phyloP scores from a whole-genome alignment of 2,888 invertebrate species.

The Agrotis puta region DNA sequence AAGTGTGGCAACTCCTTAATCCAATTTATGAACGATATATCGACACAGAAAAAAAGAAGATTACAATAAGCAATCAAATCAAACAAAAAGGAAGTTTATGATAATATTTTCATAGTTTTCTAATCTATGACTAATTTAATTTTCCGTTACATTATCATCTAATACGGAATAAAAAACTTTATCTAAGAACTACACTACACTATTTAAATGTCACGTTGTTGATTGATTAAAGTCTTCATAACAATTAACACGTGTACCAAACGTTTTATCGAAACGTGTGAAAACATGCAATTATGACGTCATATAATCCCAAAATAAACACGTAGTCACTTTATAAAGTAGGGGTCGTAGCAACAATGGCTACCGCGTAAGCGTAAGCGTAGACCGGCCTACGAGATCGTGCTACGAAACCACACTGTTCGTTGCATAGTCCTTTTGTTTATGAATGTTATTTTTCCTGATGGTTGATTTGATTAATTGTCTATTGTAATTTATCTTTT shows the following conservation, averaged over 20 bases:
- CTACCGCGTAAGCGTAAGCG: conserved; percentile 15
- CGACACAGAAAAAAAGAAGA: background rate
- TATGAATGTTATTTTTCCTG: background rate
- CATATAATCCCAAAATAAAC: conserved; percentile 7
- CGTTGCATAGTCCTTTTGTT: too few relatives aligned
- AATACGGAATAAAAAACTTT: conserved; percentile 21
- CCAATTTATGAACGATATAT: background rate
- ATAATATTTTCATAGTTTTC: conserved; percentile 4
- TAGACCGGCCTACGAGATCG: conserved; percentile 25
- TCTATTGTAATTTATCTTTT: background rate
- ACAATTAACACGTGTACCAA: conserved; percentile 18
- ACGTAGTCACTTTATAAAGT: background rate
- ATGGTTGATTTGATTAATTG: conserved; percentile 2
- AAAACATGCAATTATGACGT: conserved; percentile 21
- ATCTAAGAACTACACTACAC: background rate
- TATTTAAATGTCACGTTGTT: conserved; percentile 33
- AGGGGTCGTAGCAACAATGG: conserved; percentile 11
- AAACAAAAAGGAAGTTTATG: background rate
- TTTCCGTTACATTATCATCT: background rate
- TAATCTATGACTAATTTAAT: conserved; percentile 3
- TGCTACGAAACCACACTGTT: conserved; percentile 23
- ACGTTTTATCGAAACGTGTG: conserved; percentile 28
- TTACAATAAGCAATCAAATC: background rate
- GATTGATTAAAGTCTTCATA: conserved; percentile 13
- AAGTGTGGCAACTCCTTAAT: background rate